Base-by-base conservation (phyloP, 92 coral and sea anemone species). In the Heteractis magnifica region DNA sequence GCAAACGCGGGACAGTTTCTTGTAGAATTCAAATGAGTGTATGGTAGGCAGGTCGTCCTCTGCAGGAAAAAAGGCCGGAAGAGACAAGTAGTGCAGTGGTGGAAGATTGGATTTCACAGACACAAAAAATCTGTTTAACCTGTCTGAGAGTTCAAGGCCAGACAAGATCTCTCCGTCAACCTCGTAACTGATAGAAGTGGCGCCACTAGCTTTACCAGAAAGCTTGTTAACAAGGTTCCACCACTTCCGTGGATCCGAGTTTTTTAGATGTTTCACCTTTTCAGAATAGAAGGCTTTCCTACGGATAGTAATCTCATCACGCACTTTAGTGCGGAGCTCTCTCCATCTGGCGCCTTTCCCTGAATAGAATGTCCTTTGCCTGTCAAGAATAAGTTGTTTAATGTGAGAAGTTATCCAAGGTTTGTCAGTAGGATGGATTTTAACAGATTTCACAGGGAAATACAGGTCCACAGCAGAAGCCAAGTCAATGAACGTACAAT, bases 401-500 rank as follows among this genome's bases (percentile, higher is more conserved):
- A 79, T 79, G 52, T 62, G 78, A 41, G 91, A 75, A 26, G 85
- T 88, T 16, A 88, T 75, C 88, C 88, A 83, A 11, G 88, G 85
- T 75, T 74, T 68, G 48, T 83, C 84, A 75, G 87, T 83, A 71
- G 71, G 73, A 62, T 82, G 77, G 19, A 53, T 53, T 11, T 11
- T 53, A 53, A 53, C 58, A 6, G 58, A 53, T 11, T 53, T 53
- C 11, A 53, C 58, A 6, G 58, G 58, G 11, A 53, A 53, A 53
- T 53, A 53, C 58, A 6, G 58, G 11, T 53, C 11, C 6, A 53
- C 11, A 11, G 58, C 58, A 53, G 58, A 53, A 11, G 58, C 58
- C 58, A 53, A 53, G 11, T 53, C 58, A 53, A n/a, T n/a, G n/a
- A n/a, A n/a, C n/a, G n/a, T 1, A 1, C 1, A 1, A 26, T 26